Conservation (phyloP, 2,797 vertebrate genomes). For the Carcharodon carcharias region DNA sequence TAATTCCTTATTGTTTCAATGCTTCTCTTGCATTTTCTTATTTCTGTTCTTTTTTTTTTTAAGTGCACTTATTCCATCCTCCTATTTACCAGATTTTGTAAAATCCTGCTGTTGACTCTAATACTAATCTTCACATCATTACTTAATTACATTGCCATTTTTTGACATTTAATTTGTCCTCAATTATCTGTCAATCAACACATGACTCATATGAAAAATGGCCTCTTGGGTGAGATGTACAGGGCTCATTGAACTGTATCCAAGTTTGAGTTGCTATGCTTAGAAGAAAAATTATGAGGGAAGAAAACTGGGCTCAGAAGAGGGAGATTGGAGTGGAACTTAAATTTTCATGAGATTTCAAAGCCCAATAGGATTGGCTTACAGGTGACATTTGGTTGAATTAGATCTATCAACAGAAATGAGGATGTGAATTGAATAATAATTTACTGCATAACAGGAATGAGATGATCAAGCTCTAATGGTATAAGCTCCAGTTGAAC, state of each 20-base stretch:
- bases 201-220: too few species aligned
- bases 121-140: background rate
- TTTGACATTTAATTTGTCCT: too few species aligned
- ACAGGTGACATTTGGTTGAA: background rate
- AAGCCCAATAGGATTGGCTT: background rate
- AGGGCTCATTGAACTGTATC: background rate
- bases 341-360: background rate
- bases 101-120: background rate
- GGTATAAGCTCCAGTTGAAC: background rate
- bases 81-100: background rate
- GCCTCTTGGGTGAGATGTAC: background rate
- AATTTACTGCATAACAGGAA: background rate
- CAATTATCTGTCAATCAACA: too few species aligned
- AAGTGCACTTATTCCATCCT: background rate
- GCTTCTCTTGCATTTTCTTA: background rate
- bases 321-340: too few species aligned
- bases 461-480: background rate
- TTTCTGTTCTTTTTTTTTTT: background rate
- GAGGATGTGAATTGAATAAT: background rate
- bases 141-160: too few species aligned
- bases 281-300: background rate
- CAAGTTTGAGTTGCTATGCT: background rate
- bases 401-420: background rate
- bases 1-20: background rate
- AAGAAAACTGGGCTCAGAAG: background rate